Conservation (phyloP, 2,888 invertebrate species). For the Sphaerophoria rueppellii region DNA sequence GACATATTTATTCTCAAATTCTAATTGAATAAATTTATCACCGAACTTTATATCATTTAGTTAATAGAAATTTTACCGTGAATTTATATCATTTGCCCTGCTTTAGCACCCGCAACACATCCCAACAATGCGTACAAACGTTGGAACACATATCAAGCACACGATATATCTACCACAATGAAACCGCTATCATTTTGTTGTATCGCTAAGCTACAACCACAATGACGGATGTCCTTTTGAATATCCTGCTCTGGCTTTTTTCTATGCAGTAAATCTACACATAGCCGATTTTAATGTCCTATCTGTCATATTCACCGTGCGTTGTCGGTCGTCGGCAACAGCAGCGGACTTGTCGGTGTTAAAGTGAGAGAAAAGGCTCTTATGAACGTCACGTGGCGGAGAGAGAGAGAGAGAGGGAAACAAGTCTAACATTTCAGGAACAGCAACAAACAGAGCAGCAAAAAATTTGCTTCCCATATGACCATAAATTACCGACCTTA, state of each 20-base stretch:
- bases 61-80: slow-evolving; percentile 65
- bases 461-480: slow-evolving; percentile 56
- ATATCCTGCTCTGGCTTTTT: slow-evolving; percentile 48
- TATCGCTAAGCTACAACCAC: slow-evolving; percentile 66
- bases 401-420: slow-evolving; percentile 16
- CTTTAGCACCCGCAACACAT: too few species aligned
- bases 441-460: slow-evolving; percentile 4
- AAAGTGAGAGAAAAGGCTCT: slow-evolving; percentile 2
- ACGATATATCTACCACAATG: slow-evolving; percentile 25
- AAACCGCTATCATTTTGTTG: slow-evolving; percentile 56
- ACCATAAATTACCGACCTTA: slow-evolving; percentile 72
- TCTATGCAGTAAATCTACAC: slow-evolving; percentile 61
- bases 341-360: background rate
- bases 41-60: slow-evolving; percentile 50
- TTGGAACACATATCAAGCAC: slow-evolving; percentile 21
- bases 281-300: slow-evolving; percentile 70
- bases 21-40: slow-evolving; percentile 54
- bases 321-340: too few species aligned
- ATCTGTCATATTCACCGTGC: slow-evolving; percentile 66
- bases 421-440: slow-evolving; percentile 16
- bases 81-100: slow-evolving; percentile 45
- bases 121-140: background rate
- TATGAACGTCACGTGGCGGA: background rate
- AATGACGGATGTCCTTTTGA: slow-evolving; percentile 72
- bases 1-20: slow-evolving; percentile 40